Conservation (phyloP, 2,888 invertebrate genomes). For the Muschampia plurimacula region DNA sequence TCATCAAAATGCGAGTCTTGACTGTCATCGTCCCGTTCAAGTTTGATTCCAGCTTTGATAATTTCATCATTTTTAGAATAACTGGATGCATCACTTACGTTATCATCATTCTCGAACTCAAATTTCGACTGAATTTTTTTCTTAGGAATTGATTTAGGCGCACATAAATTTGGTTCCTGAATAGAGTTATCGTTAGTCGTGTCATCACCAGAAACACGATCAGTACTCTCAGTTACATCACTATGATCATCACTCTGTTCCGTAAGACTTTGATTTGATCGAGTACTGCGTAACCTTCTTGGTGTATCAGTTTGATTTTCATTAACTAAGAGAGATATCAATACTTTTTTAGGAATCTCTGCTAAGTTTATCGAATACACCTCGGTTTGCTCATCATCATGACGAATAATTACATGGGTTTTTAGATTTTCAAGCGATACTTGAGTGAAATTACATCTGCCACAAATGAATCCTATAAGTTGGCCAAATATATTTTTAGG, state of each 20-base stretch:
- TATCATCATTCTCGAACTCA: conserved; percentile 67
- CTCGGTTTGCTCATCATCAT: conserved; percentile 76
- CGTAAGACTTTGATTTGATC: conserved; percentile 54
- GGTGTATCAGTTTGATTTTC: conserved; percentile 26
- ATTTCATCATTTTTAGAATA: conserved; percentile 38
- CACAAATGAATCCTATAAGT: conserved; percentile 88
- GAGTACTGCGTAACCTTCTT: conserved; percentile 53
- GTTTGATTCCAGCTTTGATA: conserved; percentile 40
- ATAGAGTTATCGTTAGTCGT: background rate
- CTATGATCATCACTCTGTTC: conserved; percentile 56
- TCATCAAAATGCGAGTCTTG: conserved; percentile 35
- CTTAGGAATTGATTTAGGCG: conserved; percentile 4
- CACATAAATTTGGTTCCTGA: conserved; percentile 7
- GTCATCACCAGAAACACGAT: conserved; percentile 32
- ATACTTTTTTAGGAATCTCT: conserved; percentile 60
- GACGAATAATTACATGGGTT: conserved; percentile 86
- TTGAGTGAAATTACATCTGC: conserved; percentile 91
- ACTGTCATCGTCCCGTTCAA: conserved; percentile 44
- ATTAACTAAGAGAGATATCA: conserved; percentile 52
- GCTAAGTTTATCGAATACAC: conserved; percentile 75
- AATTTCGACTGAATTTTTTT: conserved; percentile 63
- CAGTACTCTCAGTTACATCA: conserved; percentile 50
- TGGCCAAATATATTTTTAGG: conserved; percentile 70
- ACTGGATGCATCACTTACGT: conserved; percentile 47
- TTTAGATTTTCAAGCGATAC: conserved; percentile 86